Conservation (phyloP, 1,140 invertebrate genomes). For the Amphibalanus amphitrite region DNA sequence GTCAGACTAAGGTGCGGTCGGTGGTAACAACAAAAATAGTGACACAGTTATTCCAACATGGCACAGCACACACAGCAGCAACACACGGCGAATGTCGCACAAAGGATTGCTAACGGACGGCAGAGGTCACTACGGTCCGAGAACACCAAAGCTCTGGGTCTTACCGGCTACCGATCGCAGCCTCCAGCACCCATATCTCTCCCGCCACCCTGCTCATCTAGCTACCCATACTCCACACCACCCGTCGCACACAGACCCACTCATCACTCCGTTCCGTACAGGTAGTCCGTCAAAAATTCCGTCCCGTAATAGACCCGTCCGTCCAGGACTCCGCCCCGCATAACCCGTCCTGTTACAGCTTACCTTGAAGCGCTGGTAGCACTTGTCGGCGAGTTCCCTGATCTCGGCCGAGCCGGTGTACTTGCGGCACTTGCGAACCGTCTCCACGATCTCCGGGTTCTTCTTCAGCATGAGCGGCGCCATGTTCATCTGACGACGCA, state of each 20-base stretch:
- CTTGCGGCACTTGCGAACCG: neutral
- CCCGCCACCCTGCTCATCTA: no score
- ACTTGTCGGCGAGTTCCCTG: neutral
- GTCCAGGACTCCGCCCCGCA: no score
- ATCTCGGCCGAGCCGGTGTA: neutral
- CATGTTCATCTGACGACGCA: conserved; percentile 1
- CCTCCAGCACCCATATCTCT: neutral
- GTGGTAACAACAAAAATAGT: no score
- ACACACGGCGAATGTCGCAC: neutral
- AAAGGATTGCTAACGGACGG: neutral
- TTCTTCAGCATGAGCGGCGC: conserved; percentile 4
- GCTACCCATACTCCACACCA: no score
- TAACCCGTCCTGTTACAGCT: no score
- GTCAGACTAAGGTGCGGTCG: no score
- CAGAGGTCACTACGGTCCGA: neutral
- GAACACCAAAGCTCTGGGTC: no score
- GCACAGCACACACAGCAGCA: neutral
- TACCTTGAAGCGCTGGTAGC: neutral
- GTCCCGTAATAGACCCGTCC: no score
- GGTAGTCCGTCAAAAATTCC: no score
- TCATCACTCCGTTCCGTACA: no score
- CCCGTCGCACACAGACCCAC: neutral
- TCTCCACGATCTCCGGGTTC: conserved; percentile 1
- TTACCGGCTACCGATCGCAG: no score
- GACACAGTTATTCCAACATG: no score